Evolutionary conservation across 1,140 invertebrate species (phyloP).

Genomic region (Bombus sylvicola): DNA sequence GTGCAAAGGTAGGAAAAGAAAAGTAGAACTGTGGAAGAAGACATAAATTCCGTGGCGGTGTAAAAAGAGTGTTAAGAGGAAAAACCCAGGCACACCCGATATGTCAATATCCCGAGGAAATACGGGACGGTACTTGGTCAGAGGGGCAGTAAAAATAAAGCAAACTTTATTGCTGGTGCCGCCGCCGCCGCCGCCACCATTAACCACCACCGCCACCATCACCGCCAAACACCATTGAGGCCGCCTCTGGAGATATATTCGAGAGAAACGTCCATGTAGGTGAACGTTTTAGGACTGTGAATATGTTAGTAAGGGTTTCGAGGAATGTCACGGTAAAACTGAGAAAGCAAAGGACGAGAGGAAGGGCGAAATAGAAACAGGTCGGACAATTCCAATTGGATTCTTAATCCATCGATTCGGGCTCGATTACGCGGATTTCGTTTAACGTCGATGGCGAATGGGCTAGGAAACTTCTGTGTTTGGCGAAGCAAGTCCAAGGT

Average conservation of each 20-base stretch:
- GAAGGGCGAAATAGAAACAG: slow-evolving; percentile 26
- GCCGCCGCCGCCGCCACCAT: background rate
- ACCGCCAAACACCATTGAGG: slow-evolving; percentile 8
- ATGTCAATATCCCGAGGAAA: slow-evolving; percentile 77
- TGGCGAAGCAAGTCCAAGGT: too few relatives aligned
- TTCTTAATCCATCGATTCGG: slow-evolving; percentile 73
- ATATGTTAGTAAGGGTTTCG: slow-evolving; percentile 41
- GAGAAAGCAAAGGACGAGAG: slow-evolving; percentile 3
- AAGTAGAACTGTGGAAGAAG: slow-evolving; percentile 52
- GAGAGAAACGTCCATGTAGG: slow-evolving; percentile 49
- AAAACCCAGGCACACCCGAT: slow-evolving; percentile 69
- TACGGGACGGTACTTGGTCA: slow-evolving; percentile 71
- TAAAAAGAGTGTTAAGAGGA: slow-evolving; percentile 73
- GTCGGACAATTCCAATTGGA: slow-evolving; percentile 64
- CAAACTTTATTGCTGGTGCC: slow-evolving; percentile 73
- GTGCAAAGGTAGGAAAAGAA: background rate
- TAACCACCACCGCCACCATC: background rate
- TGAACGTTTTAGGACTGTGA: slow-evolving; percentile 36
- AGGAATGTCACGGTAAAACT: slow-evolving; percentile 45
- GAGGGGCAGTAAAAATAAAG: slow-evolving; percentile 78
- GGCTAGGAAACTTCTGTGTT: background rate
- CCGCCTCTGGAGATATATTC: slow-evolving; percentile 68
- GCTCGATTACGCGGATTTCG: slow-evolving; percentile 66
- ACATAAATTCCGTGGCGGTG: slow-evolving; percentile 71
- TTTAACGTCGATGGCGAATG: slow-evolving; percentile 44